A percentile compares a stretch with the other conserved stretches of the same genome.
Evolutionary conservation across 2,113 vertebrate genomes (phyloP).

Genomic region (Chascanopsetta lugubris): DNA sequence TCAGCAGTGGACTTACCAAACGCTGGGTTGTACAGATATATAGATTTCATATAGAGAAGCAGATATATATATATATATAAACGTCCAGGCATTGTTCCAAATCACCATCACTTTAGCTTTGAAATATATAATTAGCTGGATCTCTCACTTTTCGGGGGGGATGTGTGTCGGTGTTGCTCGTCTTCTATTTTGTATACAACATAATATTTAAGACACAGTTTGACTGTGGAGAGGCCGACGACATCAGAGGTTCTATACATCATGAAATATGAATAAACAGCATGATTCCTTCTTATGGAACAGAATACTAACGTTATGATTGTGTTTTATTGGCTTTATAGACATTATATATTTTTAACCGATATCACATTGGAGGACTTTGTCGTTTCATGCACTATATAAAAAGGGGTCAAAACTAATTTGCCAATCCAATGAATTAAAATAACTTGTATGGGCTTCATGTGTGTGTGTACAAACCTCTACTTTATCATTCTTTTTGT

Average conservation of each 20-base stretch:
- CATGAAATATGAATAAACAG: constrained; percentile 56
- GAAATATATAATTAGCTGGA: constrained; percentile 22
- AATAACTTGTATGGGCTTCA: no score
- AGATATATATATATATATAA: constrained; percentile 6
- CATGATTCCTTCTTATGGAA: constrained; percentile 36
- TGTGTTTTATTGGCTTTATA: no score
- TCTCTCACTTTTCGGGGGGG: constrained; percentile 11
- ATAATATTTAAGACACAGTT: constrained; percentile 17
- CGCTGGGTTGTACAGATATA: not conserved
- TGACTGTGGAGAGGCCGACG: constrained; percentile 36
- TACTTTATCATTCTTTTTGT: no score
- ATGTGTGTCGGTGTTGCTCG: constrained; percentile 7
- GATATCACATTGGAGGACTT: no score
- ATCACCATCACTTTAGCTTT: constrained; percentile 32
- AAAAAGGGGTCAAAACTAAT: no score
- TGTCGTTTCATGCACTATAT: no score
- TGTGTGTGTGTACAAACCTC: no score
- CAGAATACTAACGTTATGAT: not conserved
- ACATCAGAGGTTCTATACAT: constrained; percentile 34
- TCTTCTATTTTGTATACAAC: not conserved
- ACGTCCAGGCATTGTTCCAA: constrained; percentile 8
- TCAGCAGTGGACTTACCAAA: not conserved
- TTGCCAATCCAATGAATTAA: no score
- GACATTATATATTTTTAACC: no score
- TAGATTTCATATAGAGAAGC: not conserved